Conservation (phyloP, 2,113 vertebrate species). For the Onychostruthus taczanowskii region DNA sequence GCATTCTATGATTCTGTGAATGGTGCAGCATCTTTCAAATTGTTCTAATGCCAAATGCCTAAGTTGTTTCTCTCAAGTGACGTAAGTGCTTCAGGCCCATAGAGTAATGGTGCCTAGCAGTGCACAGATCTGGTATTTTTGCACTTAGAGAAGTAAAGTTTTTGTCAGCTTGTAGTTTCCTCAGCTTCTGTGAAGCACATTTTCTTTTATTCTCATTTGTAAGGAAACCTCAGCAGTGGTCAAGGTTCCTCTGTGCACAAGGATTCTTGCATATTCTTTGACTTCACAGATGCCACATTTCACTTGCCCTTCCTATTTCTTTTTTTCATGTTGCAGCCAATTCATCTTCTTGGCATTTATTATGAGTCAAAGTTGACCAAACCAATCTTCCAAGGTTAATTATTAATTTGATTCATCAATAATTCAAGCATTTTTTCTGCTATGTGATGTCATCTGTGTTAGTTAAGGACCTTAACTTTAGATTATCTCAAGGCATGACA, state of each 20-base stretch:
- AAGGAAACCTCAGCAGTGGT: background rate
- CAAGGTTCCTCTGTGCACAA: background rate
- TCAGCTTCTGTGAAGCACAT: background rate
- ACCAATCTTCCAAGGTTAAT: constrained; percentile 49
- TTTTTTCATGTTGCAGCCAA: background rate
- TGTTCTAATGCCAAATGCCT: background rate
- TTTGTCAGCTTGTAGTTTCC: background rate
- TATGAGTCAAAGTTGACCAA: constrained; percentile 57
- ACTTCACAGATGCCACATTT: background rate
- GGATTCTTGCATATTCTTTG: background rate
- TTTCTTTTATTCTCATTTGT: background rate
- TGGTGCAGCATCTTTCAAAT: background rate
- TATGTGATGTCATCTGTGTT: constrained; percentile 46
- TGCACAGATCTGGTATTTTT: background rate
- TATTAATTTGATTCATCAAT: constrained; percentile 61
- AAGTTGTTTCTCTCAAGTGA: background rate
- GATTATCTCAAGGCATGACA: constrained; percentile 22
- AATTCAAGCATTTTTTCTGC: constrained; percentile 9
- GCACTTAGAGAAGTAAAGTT: background rate
- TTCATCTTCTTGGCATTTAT: constrained; percentile 50
- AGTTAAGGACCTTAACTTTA: constrained; percentile 26
- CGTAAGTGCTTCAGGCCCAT: background rate
- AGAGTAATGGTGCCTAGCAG: background rate
- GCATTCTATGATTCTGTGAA: background rate
- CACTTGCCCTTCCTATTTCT: background rate